Evolutionary conservation across 2,797 vertebrate species (phyloP).

Genomic region (Muscicapa comitata): DNA sequence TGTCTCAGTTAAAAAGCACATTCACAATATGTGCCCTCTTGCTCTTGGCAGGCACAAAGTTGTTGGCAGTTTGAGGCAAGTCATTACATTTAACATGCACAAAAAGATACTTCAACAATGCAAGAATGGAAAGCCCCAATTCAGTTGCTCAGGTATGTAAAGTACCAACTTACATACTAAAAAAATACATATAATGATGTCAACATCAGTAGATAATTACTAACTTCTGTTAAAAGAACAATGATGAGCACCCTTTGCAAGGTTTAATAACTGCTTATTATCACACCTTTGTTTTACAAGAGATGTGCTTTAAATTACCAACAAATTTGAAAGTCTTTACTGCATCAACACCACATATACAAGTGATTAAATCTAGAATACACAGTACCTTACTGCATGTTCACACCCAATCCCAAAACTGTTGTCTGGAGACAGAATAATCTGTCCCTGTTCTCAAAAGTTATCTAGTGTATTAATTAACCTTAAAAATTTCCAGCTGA

Average conservation of each 20-base stretch:
- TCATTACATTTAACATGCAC: background rate
- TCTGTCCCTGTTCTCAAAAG: background rate
- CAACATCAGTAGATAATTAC: slow-evolving; percentile 3
- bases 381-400: background rate
- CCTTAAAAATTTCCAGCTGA: background rate
- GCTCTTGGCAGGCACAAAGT: background rate
- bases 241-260: background rate
- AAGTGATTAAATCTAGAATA: slow-evolving; percentile 19
- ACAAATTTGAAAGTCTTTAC: slow-evolving; percentile 35
- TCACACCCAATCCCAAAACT: background rate
- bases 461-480: background rate
- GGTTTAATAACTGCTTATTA: slow-evolving; percentile 23
- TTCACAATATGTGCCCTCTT: background rate
- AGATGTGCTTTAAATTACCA: slow-evolving; percentile 11
- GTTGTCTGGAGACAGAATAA: background rate
- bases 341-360: background rate
- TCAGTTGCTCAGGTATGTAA: background rate
- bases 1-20: background rate
- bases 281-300: slow-evolving; percentile 16
- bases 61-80: background rate
- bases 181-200: background rate
- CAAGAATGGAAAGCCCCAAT: background rate
- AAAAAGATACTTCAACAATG: background rate
- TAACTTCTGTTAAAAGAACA: slow-evolving; percentile 23
- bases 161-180: background rate